These are phyloP conservation scores for Sturnira hondurensis DNA, from an alignment of 2,113 vertebrate genomes.

Conservation along the genomic window DNA sequence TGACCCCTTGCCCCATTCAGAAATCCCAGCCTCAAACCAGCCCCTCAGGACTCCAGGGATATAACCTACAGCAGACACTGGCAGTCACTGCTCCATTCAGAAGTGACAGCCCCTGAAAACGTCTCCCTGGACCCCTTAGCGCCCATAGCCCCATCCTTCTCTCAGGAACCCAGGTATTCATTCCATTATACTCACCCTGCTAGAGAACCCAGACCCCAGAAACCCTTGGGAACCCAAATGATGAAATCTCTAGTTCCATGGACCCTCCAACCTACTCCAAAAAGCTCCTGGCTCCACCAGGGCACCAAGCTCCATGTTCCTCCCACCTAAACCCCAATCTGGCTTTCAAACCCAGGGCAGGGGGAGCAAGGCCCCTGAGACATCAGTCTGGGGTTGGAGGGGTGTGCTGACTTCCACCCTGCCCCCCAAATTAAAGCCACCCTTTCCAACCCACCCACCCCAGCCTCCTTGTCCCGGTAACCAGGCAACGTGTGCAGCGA, in stretches of 20 bases:
- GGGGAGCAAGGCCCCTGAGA: conserved; percentile 65
- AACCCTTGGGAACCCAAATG: background rate
- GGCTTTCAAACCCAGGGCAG: conserved; percentile 3
- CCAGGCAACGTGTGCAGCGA: conserved; percentile 77
- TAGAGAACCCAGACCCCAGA: background rate
- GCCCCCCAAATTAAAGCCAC: conserved; percentile 84
- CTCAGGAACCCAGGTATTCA: background rate
- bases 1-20: background rate
- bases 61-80: background rate
- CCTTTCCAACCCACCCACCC: conserved; percentile 84
- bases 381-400: conserved; percentile 81
- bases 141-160: background rate
- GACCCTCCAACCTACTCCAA: background rate
- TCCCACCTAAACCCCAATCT: conserved; percentile 32
- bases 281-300: background rate
- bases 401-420: conserved; percentile 77
- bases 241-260: background rate
- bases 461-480: conserved; percentile 78
- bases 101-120: background rate
- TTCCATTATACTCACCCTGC: background rate
- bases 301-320: background rate
- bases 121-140: background rate
- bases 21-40: conserved; percentile 16
- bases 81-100: background rate
- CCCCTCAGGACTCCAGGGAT: background rate